Base-by-base conservation (phyloP, 2,113 vertebrate genomes). In the Eidolon helvum region DNA sequence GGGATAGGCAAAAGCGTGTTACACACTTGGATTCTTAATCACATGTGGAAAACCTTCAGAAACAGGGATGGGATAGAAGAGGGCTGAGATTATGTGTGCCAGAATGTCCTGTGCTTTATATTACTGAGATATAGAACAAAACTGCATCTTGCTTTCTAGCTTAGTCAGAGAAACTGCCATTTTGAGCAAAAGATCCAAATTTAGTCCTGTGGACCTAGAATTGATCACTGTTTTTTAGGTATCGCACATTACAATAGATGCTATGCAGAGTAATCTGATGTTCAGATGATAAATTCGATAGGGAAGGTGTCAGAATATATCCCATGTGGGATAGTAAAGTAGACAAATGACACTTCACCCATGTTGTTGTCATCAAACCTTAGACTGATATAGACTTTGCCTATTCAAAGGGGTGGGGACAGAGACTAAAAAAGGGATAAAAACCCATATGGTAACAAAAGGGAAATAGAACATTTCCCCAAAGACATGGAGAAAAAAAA, bases 381-480 rank as follows among this genome's bases (percentile, higher is more conserved):
- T 59, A 59, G 19, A 69, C 35, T 40, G 33, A 65, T 68, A 80
- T 0, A 35, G 4, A 63, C 30, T 86, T 69, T 71, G 16, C 50
- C 71, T 10, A 65, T 90, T 96, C 19, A 53, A 57, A 88, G 55
- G 10, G 11, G 9, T 79, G 30, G 2, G 10, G 53, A 65, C 30
- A 85, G 68, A 61, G 26, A 6, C 24, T 79, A 57, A 84, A 87
- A 80, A 85, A 12, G 8, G 14, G 7, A 30, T 12, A 48, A 88
- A 28, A 40, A 35, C n/a, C n/a, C 53, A 71, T 84, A 91, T 30
- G 45, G 43, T 57, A 85, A 94, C 19, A 88, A 95, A 92, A 96
- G 50, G 38, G 14, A 95, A 75, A 79, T 35, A 87, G 50, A 91
- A 82, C n/a, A 91, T 92, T 96, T 97, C 15, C 43, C 53, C 65